A percentile compares a stretch with the other conserved stretches of the same genome.
phyloP scores from a whole-genome alignment of 2,113 vertebrate genomes.

The Neoarius graeffei region DNA sequence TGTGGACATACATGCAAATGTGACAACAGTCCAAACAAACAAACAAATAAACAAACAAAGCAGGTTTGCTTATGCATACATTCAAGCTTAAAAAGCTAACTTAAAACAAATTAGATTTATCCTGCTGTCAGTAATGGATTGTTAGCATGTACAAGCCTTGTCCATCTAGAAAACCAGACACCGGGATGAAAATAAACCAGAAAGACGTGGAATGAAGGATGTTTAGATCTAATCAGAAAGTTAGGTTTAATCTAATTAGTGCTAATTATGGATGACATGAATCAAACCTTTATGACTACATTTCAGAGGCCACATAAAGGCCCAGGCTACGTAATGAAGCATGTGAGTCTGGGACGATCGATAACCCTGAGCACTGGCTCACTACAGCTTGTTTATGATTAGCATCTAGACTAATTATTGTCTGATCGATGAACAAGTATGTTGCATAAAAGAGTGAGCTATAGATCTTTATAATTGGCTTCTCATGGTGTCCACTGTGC shows the following conservation, averaged over 20 bases:
- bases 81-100: background rate
- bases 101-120: background rate
- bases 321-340: background rate
- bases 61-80: background rate
- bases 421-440: slow-evolving; percentile 73
- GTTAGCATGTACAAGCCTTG: background rate
- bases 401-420: slow-evolving; percentile 75
- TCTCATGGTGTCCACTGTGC: background rate
- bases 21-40: background rate
- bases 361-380: slow-evolving; percentile 75
- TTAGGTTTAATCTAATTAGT: background rate
- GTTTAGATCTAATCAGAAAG: background rate
- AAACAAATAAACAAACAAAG: background rate
- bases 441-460: slow-evolving; percentile 56
- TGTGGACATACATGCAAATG: background rate
- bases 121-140: background rate
- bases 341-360: slow-evolving; percentile 67
- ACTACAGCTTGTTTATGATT: slow-evolving; percentile 77
- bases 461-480: background rate
- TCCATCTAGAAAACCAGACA: background rate
- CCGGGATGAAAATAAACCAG: background rate
- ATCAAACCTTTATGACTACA: background rate
- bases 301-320: background rate
- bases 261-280: background rate
- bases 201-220: background rate